Percentiles rank a stretch among this genome's conserved stretches.
phyloP scores from a whole-genome alignment of 2,888 invertebrate genomes.

The Tachina fera region DNA sequence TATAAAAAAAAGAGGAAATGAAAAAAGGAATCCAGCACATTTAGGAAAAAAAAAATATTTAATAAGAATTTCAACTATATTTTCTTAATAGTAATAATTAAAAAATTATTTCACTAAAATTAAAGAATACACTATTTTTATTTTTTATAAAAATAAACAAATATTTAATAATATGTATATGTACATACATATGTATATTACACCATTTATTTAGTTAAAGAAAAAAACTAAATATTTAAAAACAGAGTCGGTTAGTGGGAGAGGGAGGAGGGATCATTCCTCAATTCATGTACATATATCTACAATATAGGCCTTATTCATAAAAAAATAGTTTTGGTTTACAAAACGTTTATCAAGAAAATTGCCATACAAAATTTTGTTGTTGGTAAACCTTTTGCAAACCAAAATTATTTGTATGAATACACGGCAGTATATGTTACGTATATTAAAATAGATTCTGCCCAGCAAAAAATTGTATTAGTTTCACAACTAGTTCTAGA shows the following conservation, averaged over 20 bases:
- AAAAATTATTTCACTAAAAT: constrained; percentile 63
- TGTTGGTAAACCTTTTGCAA: no score
- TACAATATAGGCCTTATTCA: no score
- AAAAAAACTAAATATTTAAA: constrained; percentile 6
- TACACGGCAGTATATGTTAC: no score
- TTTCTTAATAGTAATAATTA: constrained; percentile 53
- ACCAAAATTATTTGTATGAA: no score
- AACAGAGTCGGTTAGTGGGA: neutral
- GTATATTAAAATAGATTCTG: neutral
- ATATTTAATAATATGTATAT: constrained; percentile 26
- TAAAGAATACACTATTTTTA: constrained; percentile 46
- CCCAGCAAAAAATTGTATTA: neutral
- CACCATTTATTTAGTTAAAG: constrained; percentile 36
- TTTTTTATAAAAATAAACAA: constrained; percentile 48
- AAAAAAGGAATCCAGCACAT: constrained; percentile 68
- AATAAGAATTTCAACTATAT: constrained; percentile 65
- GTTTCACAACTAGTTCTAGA: neutral
- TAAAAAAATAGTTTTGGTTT: no score
- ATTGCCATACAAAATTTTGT: no score
- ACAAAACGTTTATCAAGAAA: no score
- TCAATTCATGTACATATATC: neutral
- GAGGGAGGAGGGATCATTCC: constrained; percentile 10
- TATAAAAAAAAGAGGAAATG: constrained; percentile 53
- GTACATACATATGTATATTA: constrained; percentile 19
- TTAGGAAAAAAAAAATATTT: constrained; percentile 53